Conservation (phyloP, 2,888 invertebrate genomes). For the Phragmatobia fuliginosa region DNA sequence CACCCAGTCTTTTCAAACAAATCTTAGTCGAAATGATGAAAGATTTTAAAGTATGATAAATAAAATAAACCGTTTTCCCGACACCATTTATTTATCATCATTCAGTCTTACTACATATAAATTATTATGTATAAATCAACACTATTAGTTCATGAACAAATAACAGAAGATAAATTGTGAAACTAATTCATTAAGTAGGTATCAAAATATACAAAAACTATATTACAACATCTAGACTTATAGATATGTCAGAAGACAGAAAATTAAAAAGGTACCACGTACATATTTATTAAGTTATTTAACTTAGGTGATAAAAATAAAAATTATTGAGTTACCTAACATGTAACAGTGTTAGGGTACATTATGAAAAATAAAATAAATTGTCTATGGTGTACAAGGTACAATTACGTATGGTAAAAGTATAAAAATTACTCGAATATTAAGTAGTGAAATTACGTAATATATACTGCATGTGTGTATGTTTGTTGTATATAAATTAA, state of each 20-base stretch:
- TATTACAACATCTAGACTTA: not conserved
- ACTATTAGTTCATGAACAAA: slow-evolving; percentile 37
- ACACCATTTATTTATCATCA: slow-evolving; percentile 53
- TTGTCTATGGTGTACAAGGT: not conserved
- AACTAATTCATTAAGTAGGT: not conserved
- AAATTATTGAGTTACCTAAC: not conserved
- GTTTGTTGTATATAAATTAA: not conserved
- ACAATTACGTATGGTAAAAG: not conserved
- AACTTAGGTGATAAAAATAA: not conserved
- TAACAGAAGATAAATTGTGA: slow-evolving; percentile 19
- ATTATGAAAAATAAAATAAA: too few species aligned
- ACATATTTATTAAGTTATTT: not conserved
- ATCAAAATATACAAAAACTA: slow-evolving; percentile 24
- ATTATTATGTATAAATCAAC: slow-evolving; percentile 32
- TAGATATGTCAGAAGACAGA: not conserved
- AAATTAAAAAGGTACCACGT: not conserved
- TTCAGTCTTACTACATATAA: slow-evolving; percentile 37
- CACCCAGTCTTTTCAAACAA: too few species aligned
- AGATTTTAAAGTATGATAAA: slow-evolving; percentile 1
- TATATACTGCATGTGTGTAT: not conserved
- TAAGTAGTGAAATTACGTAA: not conserved
- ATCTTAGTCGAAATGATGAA: not conserved
- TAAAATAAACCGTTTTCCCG: slow-evolving; percentile 43
- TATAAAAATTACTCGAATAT: not conserved
- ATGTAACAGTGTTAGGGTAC: not conserved